Percentiles rank a stretch among this genome's conserved stretches.
Evolutionary conservation across 1,140 invertebrate species (phyloP).

Genomic region (Pogonomyrmex californicus): DNA sequence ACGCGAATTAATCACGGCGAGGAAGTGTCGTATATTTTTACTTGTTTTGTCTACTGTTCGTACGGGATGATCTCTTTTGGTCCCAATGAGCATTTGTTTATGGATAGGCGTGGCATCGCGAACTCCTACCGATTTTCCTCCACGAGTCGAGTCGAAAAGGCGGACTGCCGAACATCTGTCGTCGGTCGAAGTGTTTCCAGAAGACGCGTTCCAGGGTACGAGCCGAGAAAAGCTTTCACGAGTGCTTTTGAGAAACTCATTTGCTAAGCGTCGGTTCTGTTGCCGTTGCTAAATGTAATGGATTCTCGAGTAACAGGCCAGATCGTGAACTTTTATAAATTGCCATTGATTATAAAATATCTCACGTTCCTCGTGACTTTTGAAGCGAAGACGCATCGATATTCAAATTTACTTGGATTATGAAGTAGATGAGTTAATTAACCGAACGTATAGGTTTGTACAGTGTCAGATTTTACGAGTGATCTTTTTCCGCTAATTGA

Average conservation of each 20-base stretch:
- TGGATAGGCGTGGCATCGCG: background rate
- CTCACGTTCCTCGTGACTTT: background rate
- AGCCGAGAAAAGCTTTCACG: constrained; percentile 36
- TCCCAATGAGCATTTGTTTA: background rate
- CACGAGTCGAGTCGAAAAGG: background rate
- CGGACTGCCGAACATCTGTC: constrained; percentile 75
- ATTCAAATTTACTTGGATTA: constrained; percentile 1
- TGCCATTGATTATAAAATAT: constrained; percentile 33
- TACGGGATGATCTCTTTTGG: background rate
- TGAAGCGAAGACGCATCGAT: background rate
- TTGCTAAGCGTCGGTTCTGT: constrained; percentile 55
- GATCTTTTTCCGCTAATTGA: constrained; percentile 10
- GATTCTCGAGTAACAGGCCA: constrained; percentile 36
- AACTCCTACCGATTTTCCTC: constrained; percentile 1
- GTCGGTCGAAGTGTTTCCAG: constrained; percentile 67
- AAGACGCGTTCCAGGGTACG: constrained; percentile 58
- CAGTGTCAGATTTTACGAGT: background rate
- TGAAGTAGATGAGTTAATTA: constrained; percentile 5
- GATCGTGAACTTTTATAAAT: constrained; percentile 28
- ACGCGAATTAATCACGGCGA: constrained; percentile 17
- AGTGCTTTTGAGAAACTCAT: constrained; percentile 70
- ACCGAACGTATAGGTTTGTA: background rate
- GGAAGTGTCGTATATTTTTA: background rate
- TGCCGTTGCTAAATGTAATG: constrained; percentile 23
- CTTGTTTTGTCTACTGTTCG: background rate